phyloP scores from a whole-genome alignment of 1,140 invertebrate genomes.

The Drosophila cardini region DNA sequence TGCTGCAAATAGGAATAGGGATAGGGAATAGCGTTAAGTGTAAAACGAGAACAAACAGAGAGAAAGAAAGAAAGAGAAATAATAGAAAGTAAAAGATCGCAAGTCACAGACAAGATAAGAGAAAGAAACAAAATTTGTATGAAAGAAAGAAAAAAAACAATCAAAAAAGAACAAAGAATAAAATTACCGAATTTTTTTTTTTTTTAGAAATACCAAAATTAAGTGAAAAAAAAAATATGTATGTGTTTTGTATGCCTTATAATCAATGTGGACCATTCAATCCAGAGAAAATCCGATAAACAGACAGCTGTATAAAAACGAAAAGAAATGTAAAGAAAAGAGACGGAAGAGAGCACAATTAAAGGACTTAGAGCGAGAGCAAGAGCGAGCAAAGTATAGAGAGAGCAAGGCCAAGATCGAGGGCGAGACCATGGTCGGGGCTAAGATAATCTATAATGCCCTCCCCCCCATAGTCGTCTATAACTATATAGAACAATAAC shows the following conservation, averaged over 20 bases:
- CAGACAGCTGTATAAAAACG: constrained; percentile 13
- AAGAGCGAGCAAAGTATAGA: constrained; percentile 8
- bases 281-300: constrained; percentile 24
- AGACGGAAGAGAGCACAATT: constrained; percentile 8
- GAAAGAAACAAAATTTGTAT: constrained; percentile 6
- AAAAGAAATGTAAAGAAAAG: neutral
- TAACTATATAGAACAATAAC: constrained; percentile 21
- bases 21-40: constrained; percentile 34
- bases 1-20: constrained; percentile 17
- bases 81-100: constrained; percentile 1
- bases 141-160: constrained; percentile 19
- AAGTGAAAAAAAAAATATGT: constrained; percentile 40
- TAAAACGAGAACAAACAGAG: constrained; percentile 1
- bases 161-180: neutral
- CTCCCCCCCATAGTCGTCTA: neutral
- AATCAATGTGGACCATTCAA: constrained; percentile 70
- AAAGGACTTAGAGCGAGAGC: constrained; percentile 2
- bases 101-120: neutral
- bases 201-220: constrained; percentile 21
- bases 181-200: too few relatives aligned
- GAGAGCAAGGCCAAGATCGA: constrained; percentile 1
- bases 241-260: constrained; percentile 76
- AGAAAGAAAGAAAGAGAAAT: constrained; percentile 23
- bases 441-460: constrained; percentile 27
- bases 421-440: constrained; percentile 10